A percentile compares a stretch with the other conserved stretches of the same genome.
These are phyloP conservation scores for Hylia prasina DNA, from an alignment of 2,113 vertebrate species.

Conservation along the genomic window DNA sequence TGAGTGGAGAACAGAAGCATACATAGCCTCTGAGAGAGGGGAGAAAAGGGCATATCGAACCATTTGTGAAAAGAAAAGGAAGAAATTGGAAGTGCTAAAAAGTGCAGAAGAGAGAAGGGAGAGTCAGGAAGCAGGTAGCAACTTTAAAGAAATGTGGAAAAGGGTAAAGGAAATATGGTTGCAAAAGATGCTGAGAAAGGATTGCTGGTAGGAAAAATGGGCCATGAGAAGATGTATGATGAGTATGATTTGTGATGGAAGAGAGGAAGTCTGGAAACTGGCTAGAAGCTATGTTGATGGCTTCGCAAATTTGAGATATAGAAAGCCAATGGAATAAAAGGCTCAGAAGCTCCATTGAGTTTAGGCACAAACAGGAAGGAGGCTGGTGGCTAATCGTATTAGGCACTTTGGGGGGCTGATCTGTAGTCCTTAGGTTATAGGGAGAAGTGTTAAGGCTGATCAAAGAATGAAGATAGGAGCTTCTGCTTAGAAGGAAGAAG, in stretches of 20 bases:
- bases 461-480: not conserved
- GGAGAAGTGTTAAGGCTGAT: not conserved
- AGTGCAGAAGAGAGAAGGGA: not conserved
- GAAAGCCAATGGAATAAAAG: not conserved
- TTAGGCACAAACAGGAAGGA: not conserved
- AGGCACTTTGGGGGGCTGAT: not conserved
- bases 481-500: not conserved
- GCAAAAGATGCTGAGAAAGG: not conserved
- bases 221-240: not conserved
- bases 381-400: not conserved
- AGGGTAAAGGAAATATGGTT: not conserved
- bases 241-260: not conserved
- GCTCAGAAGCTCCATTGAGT: not conserved
- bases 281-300: not conserved
- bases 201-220: not conserved
- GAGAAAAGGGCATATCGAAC: not conserved
- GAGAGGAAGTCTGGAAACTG: not conserved
- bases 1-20: not conserved
- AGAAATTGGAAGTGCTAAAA: not conserved
- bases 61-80: not conserved
- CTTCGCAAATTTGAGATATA: not conserved
- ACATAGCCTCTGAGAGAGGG: not conserved
- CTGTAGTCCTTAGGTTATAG: not conserved
- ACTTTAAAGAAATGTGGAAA: not conserved
- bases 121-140: not conserved